phyloP scores from a whole-genome alignment of 2,113 vertebrate genomes.

The Hemiscyllium ocellatum region DNA sequence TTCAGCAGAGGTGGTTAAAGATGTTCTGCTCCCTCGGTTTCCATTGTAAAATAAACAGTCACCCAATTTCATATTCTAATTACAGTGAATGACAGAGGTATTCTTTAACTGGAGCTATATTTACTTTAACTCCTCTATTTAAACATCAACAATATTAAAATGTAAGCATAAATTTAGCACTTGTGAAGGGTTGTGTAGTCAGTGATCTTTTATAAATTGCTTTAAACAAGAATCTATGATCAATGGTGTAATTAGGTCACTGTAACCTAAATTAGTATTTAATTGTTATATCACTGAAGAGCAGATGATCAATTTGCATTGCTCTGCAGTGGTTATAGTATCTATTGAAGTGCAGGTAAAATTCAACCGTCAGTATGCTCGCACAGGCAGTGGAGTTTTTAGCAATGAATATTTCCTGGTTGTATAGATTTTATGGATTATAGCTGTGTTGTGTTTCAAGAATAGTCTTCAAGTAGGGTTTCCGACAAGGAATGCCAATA shows the following conservation, averaged over 20 bases:
- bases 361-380: not conserved
- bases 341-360: not conserved
- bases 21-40: not conserved
- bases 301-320: not conserved
- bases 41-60: not conserved
- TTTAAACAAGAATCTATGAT: not conserved
- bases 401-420: not conserved
- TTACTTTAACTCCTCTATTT: not conserved
- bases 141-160: not conserved
- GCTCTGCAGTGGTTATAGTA: not conserved
- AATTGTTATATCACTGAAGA: not conserved
- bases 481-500: not conserved
- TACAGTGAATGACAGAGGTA: not conserved
- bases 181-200: not conserved
- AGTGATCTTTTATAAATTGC: conserved; percentile 8
- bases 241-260: not conserved
- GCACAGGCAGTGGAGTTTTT: not conserved
- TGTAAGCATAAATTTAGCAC: not conserved
- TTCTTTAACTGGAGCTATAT: not conserved
- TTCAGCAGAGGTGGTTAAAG: not conserved
- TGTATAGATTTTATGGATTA: too few species aligned
- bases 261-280: not conserved
- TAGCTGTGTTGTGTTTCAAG: not conserved
- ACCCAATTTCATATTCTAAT: not conserved
- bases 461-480: not conserved